phyloP scores from a whole-genome alignment of 2,888 invertebrate genomes.

The Spilarctia lutea region DNA sequence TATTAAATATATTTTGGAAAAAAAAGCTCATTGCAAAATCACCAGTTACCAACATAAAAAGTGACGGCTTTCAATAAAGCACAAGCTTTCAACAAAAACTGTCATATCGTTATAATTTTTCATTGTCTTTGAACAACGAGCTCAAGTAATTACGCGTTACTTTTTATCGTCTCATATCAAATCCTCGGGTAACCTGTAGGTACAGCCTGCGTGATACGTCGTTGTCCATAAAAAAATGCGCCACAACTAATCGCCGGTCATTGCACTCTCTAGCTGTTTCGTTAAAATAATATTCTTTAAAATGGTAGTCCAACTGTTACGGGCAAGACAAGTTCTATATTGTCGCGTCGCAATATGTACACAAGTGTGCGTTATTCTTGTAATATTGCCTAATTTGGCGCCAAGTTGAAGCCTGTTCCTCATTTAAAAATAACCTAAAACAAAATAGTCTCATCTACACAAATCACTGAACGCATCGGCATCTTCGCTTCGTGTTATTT shows the following conservation, averaged over 20 bases:
- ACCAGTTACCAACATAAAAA: slow-evolving; percentile 16
- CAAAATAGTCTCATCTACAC: slow-evolving; percentile 35
- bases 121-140: slow-evolving; percentile 39
- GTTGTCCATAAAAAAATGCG: slow-evolving; percentile 70
- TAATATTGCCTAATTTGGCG: slow-evolving; percentile 73
- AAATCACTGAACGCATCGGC: slow-evolving; percentile 59
- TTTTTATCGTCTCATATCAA: slow-evolving; percentile 55
- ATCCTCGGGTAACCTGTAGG: slow-evolving; percentile 46
- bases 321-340: slow-evolving; percentile 70
- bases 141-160: slow-evolving; percentile 37
- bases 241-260: slow-evolving; percentile 79
- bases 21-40: neutral
- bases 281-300: slow-evolving; percentile 63
- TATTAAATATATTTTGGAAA: neutral
- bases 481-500: slow-evolving; percentile 69
- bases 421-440: slow-evolving; percentile 23
- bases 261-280: slow-evolving; percentile 74
- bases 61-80: slow-evolving; percentile 18
- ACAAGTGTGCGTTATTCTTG: slow-evolving; percentile 70
- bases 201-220: slow-evolving; percentile 59
- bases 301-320: slow-evolving; percentile 62
- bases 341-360: slow-evolving; percentile 65
- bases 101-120: slow-evolving; percentile 34
- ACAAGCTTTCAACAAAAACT: slow-evolving; percentile 35
- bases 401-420: slow-evolving; percentile 37